These are phyloP conservation scores for Anaspis maculata DNA, from an alignment of 2,888 invertebrate species.

Conservation along the genomic window DNA sequence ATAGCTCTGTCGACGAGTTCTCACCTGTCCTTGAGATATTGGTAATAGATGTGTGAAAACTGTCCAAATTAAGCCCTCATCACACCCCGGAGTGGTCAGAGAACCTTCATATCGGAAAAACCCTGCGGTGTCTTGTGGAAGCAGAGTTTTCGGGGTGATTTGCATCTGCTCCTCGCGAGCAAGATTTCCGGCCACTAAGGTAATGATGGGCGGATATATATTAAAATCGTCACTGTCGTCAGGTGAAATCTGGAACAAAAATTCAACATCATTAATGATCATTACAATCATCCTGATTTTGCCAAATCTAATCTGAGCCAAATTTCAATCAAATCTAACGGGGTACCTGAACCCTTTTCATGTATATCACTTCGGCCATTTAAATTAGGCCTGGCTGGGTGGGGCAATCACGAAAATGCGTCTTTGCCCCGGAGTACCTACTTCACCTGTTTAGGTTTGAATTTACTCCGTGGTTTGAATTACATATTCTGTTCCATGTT, in stretches of 20 bases:
- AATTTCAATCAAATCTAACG: too few species aligned
- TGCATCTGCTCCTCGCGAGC: conserved; percentile 12
- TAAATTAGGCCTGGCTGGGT: too few species aligned
- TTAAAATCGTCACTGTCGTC: conserved; percentile 35
- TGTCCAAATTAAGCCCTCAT: conserved; percentile 63
- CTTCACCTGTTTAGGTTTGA: too few species aligned
- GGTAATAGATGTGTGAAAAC: conserved; percentile 47
- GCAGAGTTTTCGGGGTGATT: conserved; percentile 33
- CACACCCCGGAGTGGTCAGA: conserved; percentile 62
- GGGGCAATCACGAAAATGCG: too few species aligned
- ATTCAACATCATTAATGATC: conserved; percentile 1
- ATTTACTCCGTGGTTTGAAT: too few species aligned
- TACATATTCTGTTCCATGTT: too few species aligned
- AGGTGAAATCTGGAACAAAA: conserved; percentile 32
- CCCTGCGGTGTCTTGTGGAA: conserved; percentile 47
- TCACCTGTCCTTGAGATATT: conserved; percentile 35
- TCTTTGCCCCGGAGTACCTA: too few species aligned
- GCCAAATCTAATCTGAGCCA: too few species aligned
- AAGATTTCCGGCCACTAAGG: conserved; percentile 22
- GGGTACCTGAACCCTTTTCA: conserved; percentile 1
- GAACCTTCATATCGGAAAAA: conserved; percentile 61
- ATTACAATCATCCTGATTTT: too few species aligned
- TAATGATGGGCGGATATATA: conserved; percentile 29
- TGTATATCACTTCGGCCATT: not conserved
- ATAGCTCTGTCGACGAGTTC: too few species aligned